Conservation (phyloP, 2,888 invertebrate genomes). For the Heliconius charithonia region DNA sequence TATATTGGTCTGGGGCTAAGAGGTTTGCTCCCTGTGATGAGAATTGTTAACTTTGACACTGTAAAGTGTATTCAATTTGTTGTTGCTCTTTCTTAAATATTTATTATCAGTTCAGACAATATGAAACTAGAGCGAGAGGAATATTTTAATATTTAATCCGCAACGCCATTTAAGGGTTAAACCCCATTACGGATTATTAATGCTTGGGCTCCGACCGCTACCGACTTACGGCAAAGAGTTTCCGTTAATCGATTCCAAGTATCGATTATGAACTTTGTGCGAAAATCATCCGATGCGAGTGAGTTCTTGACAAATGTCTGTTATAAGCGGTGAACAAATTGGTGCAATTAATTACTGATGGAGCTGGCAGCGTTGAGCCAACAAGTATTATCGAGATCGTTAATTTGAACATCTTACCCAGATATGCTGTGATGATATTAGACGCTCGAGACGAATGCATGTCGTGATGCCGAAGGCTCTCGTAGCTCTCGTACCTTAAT, state of each 20-base stretch:
- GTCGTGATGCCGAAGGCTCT: conserved; percentile 49
- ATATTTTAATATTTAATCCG: conserved; percentile 36
- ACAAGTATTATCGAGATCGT: conserved; percentile 83
- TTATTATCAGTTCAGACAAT: conserved; percentile 49
- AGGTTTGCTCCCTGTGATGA: conserved; percentile 78
- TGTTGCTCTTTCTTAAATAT: conserved; percentile 60
- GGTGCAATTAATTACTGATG: conserved; percentile 78
- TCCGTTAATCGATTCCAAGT: conserved; percentile 70
- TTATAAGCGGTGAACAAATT: conserved; percentile 82
- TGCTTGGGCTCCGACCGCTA: conserved; percentile 57
- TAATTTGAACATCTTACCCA: conserved; percentile 78
- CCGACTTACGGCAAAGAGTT: conserved; percentile 39
- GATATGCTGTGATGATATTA: conserved; percentile 64
- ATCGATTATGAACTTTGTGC: conserved; percentile 81
- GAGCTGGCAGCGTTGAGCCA: conserved; percentile 77
- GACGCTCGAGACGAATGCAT: conserved; percentile 62
- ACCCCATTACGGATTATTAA: conserved; percentile 60
- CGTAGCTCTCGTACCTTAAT: conserved; percentile 38
- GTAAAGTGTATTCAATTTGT: conserved; percentile 68
- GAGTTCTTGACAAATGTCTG: conserved; percentile 80
- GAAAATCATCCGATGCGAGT: conserved; percentile 76
- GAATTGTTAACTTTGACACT: conserved; percentile 78
- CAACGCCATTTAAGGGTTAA: conserved; percentile 13
- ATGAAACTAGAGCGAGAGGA: conserved; percentile 10
- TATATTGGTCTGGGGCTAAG: conserved; percentile 83